Conservation (phyloP, 1,140 invertebrate genomes). For the Cephus cinctus region DNA sequence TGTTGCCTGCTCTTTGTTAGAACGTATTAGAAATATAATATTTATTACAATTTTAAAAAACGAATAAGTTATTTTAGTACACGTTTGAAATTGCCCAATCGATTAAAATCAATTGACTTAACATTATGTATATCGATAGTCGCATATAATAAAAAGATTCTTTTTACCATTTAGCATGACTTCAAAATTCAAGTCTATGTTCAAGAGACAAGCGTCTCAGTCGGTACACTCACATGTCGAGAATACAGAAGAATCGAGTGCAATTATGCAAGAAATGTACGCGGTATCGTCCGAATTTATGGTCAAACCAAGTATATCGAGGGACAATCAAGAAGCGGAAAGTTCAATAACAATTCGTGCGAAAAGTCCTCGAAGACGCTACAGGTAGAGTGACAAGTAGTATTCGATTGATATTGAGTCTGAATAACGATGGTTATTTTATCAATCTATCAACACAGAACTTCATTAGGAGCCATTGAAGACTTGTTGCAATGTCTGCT, state of each 20-base stretch:
- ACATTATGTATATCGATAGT: too few relatives aligned
- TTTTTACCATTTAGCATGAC: constrained; percentile 15
- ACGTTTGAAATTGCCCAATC: too few relatives aligned
- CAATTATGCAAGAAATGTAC: constrained; percentile 12
- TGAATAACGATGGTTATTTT: too few relatives aligned
- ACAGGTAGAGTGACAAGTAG: constrained; percentile 9
- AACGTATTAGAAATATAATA: too few relatives aligned
- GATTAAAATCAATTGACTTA: too few relatives aligned
- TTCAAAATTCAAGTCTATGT: constrained; percentile 19
- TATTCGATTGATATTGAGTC: constrained; percentile 1
- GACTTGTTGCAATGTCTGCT: constrained; percentile 70
- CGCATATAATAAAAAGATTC: too few relatives aligned
- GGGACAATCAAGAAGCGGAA: not conserved
- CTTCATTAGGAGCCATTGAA: constrained; percentile 59
- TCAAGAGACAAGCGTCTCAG: constrained; percentile 16
- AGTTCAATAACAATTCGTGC: constrained; percentile 1
- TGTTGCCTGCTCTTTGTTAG: too few relatives aligned
- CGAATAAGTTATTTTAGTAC: too few relatives aligned
- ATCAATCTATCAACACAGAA: constrained; percentile 37
- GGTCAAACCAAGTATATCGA: too few relatives aligned
- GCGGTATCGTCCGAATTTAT: constrained; percentile 7
- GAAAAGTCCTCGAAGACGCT: constrained; percentile 4
- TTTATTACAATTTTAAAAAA: too few relatives aligned
- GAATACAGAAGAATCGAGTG: constrained; percentile 7
- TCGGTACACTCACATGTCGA: not conserved